Base-by-base conservation (phyloP, 1,140 invertebrate species). In the Leptonema lineaticorne region DNA sequence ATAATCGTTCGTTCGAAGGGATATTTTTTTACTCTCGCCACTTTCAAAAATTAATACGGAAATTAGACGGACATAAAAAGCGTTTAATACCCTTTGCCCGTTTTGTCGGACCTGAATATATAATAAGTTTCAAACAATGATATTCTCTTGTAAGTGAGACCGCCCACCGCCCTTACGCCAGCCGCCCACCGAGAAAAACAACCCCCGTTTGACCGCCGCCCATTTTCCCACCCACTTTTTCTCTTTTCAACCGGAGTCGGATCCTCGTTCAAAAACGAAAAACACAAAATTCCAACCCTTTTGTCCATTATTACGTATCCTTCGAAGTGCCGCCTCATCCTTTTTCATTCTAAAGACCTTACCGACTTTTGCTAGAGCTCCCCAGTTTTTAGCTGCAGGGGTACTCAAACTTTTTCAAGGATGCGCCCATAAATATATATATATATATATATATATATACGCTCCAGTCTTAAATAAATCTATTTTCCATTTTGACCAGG, bases 121-220 rank as follows among this genome's bases (percentile, higher is more conserved):
- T 59, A 59, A 59, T 59, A 59, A 59, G 57, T 59, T 59, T 59
- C 57, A 33, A 59, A 59, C 57, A 59, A 59, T 59, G 57, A 59
- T 59, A 28, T 59, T 33, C 57, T 29, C 57, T 59, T 57, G 53
- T 57, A 57, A 20, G 28, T 59, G 28, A 27, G 30, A n/a, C 20
- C 28, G n/a, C 28, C 20, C 14, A 22, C n/a, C 28, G 4, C 57
- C 28, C 22, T 20, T 24, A 9, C 46, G 7, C 7, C 41, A 7
- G 3, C 41, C 41, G 4, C 41, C 11, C 46, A 16, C 16, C 46
- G 18, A 4, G 22, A n/a, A 41, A 41, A 14, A 14, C 37, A 41
- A 14, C 37, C 37, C 37, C 37, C 16, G 5, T 41, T 41, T 16
- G 16, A 14, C 37, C 37, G 11, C 37, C 37, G 9, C 11, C 37